These are phyloP conservation scores for Arge pagana DNA, from an alignment of 2,888 invertebrate genomes.

Conservation along the genomic window DNA sequence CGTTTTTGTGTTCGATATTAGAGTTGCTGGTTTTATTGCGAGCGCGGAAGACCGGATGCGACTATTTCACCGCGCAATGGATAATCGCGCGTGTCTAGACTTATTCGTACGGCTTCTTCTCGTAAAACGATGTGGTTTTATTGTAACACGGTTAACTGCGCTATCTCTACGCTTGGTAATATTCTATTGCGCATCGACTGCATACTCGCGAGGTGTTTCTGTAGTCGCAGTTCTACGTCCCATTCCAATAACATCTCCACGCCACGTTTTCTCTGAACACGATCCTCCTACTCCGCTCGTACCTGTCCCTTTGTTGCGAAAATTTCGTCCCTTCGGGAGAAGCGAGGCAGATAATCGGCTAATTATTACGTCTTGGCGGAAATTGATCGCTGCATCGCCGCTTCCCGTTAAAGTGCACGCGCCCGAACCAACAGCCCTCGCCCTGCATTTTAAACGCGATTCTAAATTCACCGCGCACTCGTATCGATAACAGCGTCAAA, in stretches of 20 bases:
- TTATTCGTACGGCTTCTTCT: too few species aligned
- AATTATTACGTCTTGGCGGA: conserved; percentile 6
- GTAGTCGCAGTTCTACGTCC: conserved; percentile 9
- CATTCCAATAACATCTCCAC: conserved; percentile 10
- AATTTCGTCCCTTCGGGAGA: not conserved
- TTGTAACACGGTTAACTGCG: conserved; percentile 13
- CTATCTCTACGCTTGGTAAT: conserved; percentile 12
- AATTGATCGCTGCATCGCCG: conserved; percentile 9
- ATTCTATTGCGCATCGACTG: conserved; percentile 15
- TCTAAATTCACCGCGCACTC: conserved; percentile 22
- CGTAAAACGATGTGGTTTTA: too few species aligned
- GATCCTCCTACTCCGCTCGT: not conserved
- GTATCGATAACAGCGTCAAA: conserved; percentile 22
- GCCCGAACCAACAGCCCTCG: conserved; percentile 7
- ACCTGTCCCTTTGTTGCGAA: not conserved
- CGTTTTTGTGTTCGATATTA: too few species aligned
- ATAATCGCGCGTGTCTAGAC: too few species aligned
- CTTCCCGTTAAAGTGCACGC: conserved; percentile 17
- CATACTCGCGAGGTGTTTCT: conserved; percentile 10
- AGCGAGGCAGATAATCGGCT: not conserved
- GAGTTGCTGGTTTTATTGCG: too few species aligned
- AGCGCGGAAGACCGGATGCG: too few species aligned
- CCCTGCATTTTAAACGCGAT: conserved; percentile 11
- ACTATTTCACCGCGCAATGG: too few species aligned
- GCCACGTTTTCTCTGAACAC: not conserved